These are phyloP conservation scores for Monarcha castaneiventris DNA, from an alignment of 2,113 vertebrate genomes.

Conservation along the genomic window DNA sequence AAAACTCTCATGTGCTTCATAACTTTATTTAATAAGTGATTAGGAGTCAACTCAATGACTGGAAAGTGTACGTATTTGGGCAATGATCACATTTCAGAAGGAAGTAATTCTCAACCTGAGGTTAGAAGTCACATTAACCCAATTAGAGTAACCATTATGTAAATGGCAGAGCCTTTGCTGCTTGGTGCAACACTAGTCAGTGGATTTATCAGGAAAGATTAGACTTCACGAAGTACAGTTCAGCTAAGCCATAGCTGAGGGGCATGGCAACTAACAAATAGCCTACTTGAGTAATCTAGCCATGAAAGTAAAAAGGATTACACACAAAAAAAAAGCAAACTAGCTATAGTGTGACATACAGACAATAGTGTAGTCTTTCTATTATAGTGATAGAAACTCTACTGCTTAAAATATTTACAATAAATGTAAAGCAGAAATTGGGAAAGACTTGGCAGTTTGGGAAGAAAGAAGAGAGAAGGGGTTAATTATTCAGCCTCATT, in stretches of 20 bases:
- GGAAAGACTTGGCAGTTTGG: background rate
- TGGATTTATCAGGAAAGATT: slow-evolving; percentile 31
- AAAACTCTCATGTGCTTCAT: background rate
- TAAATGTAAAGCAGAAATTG: background rate
- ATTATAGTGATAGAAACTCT: background rate
- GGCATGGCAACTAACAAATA: background rate
- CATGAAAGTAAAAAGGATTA: background rate
- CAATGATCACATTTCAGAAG: background rate
- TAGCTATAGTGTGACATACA: background rate
- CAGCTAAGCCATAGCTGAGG: background rate
- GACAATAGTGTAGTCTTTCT: background rate
- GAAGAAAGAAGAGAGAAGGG: background rate
- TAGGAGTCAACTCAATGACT: background rate
- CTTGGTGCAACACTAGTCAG: background rate
- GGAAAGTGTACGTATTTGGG: background rate
- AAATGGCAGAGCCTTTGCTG: background rate
- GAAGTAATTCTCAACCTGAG: background rate
- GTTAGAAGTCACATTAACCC: background rate
- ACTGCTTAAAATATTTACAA: background rate
- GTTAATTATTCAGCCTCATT: slow-evolving; percentile 58
- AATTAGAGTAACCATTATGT: background rate
- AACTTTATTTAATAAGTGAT: background rate
- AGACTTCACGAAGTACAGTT: background rate
- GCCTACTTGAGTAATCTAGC: background rate
- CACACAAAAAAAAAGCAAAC: background rate